Evolutionary conservation across 2,113 vertebrate species (phyloP).

Genomic region (Chionodraco myersi): DNA sequence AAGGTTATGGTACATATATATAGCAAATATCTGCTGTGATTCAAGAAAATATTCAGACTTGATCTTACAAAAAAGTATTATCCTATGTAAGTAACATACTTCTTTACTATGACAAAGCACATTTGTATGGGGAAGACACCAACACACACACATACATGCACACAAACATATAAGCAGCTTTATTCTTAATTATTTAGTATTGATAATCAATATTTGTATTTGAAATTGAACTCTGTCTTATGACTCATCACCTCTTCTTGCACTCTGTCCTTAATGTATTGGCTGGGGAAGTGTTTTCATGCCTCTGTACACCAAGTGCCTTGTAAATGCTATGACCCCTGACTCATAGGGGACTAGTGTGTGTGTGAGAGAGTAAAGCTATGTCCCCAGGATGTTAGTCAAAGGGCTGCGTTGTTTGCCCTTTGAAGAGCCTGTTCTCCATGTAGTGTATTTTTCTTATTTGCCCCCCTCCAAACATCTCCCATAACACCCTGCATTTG

Average conservation of each 20-base stretch:
- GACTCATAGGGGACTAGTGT: slow-evolving; percentile 48
- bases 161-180: neutral
- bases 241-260: neutral
- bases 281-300: slow-evolving; percentile 42
- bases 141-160: neutral
- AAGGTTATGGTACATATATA: too few relatives aligned
- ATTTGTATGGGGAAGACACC: neutral
- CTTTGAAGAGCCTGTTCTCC: slow-evolving; percentile 60
- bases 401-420: slow-evolving; percentile 35
- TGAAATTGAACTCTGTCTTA: neutral
- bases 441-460: slow-evolving; percentile 45
- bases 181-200: neutral
- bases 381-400: slow-evolving; percentile 59
- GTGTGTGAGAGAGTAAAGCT: slow-evolving; percentile 18
- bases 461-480: slow-evolving; percentile 24
- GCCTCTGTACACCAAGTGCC: slow-evolving; percentile 37
- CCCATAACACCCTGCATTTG: slow-evolving; percentile 47
- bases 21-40: too few relatives aligned
- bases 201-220: neutral
- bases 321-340: slow-evolving; percentile 62
- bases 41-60: too few relatives aligned
- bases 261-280: neutral
- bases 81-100: too few relatives aligned
- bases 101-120: neutral
- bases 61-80: too few relatives aligned